These are phyloP conservation scores for Halictus ligatus DNA, from an alignment of 2,888 invertebrate species.

Conservation along the genomic window DNA sequence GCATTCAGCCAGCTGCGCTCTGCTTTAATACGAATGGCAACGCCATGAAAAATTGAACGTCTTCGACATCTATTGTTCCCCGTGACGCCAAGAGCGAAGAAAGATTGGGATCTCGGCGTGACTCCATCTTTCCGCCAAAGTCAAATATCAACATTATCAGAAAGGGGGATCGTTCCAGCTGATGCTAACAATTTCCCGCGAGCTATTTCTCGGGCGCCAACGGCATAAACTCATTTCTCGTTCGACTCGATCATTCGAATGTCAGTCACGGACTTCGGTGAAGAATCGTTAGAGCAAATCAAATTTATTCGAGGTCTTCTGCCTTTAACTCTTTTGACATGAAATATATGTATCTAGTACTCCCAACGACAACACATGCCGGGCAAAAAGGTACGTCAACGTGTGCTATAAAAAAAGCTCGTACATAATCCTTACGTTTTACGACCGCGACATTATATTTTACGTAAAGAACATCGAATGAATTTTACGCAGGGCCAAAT, in stretches of 20 bases:
- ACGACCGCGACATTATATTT: background rate
- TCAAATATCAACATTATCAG: constrained; percentile 54
- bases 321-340: too few relatives aligned
- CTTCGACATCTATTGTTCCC: constrained; percentile 71
- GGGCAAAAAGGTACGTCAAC: background rate
- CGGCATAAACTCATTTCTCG: background rate
- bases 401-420: background rate
- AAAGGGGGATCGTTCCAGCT: background rate
- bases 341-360: background rate
- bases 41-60: constrained; percentile 74
- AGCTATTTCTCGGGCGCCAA: background rate
- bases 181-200: constrained; percentile 21
- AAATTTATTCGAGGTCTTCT: too few relatives aligned
- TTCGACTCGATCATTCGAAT: background rate
- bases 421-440: background rate
- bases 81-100: constrained; percentile 15
- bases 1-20: constrained; percentile 43
- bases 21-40: constrained; percentile 54
- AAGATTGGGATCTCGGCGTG: constrained; percentile 31
- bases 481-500: background rate
- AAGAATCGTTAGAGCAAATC: background rate
- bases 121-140: constrained; percentile 20
- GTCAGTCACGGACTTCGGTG: background rate
- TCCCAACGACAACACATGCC: background rate
- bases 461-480: background rate